Evolutionary conservation across 2,797 vertebrate species (phyloP), one percentile per base, ranked within the genome.

Genomic region (Myiotriccus ornatus): DNA sequence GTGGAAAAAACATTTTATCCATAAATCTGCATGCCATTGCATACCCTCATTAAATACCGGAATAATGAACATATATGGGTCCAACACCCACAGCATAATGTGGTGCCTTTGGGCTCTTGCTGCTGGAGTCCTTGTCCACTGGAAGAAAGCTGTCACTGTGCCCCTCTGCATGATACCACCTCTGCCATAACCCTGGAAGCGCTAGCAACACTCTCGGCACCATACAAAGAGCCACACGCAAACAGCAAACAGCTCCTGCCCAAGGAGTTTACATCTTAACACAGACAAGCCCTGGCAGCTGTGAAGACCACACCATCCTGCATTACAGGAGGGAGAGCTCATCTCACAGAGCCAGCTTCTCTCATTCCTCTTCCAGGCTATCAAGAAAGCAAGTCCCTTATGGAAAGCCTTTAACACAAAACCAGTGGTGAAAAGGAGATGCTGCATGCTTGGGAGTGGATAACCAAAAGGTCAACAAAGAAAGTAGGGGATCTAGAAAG

Each of bases 81-180:
- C n/a, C 32, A 64, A 83, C 27, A 74, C 21, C 18, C 60, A 27
- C 10, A 68, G 52, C 0, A 0, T 12, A 0, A 3, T 21, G 34
- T 25, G 21, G 12, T 75, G 50, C 25, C 65, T 73, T 79, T 49
- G 82, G 39, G 15, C 14, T 11, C 37, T 59, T 46, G 41, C 69
- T 74, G 39, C 62, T 78, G 25, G 20, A 84, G 39, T 39, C 39
- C 64, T 28, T 35, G 20, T 19, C 28, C 47, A 5, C 15, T 43
- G 52, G 68, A 78, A 83, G 35, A 60, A 75, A 83, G 41, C 23
- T 78, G 79, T 30, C 56, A 44, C 24, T 15, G 30, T 39, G 69
- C 17, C 27, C 19, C 23, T 56, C 50, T 47, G 22, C 1, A 4
- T 16, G 34, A 35, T 65, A 30, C 21, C 50, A 23, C 37, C 32